Evolutionary conservation across 1,140 invertebrate genomes (phyloP).

Genomic region (Dendrolimus punctatus): DNA sequence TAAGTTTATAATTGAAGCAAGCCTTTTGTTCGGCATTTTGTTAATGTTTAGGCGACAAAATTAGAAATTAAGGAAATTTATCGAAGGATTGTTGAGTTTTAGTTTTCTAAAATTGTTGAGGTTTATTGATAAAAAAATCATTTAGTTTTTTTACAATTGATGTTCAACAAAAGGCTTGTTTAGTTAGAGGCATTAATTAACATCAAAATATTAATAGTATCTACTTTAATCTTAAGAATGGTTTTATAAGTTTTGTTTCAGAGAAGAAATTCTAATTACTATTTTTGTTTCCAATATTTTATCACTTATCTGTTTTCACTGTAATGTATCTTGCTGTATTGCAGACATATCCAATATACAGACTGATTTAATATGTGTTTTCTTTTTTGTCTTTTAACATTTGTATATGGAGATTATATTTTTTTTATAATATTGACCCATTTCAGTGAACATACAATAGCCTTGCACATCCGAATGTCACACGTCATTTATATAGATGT

Average conservation of each 20-base stretch:
- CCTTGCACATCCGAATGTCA: no score
- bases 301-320: slow-evolving; percentile 71
- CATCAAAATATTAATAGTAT: slow-evolving; percentile 65
- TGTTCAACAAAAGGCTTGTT: slow-evolving; percentile 63
- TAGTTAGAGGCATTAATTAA: slow-evolving; percentile 68
- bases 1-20: slow-evolving; percentile 68
- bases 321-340: slow-evolving; percentile 72
- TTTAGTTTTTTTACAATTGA: slow-evolving; percentile 57
- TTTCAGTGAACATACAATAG: no score
- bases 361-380: slow-evolving; percentile 64
- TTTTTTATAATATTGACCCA: no score
- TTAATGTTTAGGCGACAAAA: slow-evolving; percentile 70
- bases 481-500: no score
- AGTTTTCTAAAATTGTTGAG: slow-evolving; percentile 71
- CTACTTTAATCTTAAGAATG: slow-evolving; percentile 68
- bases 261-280: slow-evolving; percentile 70
- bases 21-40: slow-evolving; percentile 64
- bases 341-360: slow-evolving; percentile 74
- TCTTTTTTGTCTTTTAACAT: slow-evolving; percentile 19
- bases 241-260: slow-evolving; percentile 71
- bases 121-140: slow-evolving; percentile 63
- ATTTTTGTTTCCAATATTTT: slow-evolving; percentile 72
- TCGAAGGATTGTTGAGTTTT: slow-evolving; percentile 66
- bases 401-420: no score
- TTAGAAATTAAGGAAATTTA: slow-evolving; percentile 65